phyloP scores from a whole-genome alignment of 2,113 vertebrate species.

The Catharus fuscescens region DNA sequence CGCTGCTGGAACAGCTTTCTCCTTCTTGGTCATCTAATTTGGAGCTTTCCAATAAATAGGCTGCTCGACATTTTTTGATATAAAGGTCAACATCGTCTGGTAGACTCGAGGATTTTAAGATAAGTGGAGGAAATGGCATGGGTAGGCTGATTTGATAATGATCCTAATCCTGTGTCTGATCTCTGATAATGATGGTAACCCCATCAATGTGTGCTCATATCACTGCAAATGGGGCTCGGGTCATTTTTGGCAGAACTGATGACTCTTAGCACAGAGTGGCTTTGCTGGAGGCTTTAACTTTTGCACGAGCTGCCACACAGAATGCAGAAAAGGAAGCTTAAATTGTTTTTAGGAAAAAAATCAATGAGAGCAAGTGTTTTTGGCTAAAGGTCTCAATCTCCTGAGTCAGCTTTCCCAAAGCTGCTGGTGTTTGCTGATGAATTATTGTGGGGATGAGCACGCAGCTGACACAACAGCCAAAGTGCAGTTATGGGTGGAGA shows the following conservation, averaged over 20 bases:
- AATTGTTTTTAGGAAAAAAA: not conserved
- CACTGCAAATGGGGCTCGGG: not conserved
- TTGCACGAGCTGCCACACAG: not conserved
- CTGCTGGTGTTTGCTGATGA: not conserved
- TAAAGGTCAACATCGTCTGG: conserved; percentile 56
- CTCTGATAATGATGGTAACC: conserved; percentile 26
- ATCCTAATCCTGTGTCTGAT: conserved; percentile 33
- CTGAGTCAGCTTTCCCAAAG: not conserved
- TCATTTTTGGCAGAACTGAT: not conserved
- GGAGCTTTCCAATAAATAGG: conserved; percentile 51
- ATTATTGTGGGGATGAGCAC: not conserved
- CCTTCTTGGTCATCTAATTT: conserved; percentile 11
- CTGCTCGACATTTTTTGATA: conserved; percentile 49
- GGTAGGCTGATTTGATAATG: conserved; percentile 56
- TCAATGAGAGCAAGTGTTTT: not conserved
- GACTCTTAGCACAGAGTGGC: not conserved
- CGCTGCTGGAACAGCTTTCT: not conserved
- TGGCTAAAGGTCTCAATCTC: not conserved
- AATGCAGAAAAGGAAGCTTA: not conserved
- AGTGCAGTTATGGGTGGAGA: not conserved
- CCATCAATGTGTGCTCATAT: not conserved
- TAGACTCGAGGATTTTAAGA: conserved; percentile 27
- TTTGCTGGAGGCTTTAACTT: not conserved
- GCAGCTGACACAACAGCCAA: not conserved
- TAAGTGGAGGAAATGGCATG: conserved; percentile 51